Evolutionary conservation across 2,888 invertebrate species (phyloP), one percentile per base, ranked within the genome.

Genomic region (Gymnocheta viridis): DNA sequence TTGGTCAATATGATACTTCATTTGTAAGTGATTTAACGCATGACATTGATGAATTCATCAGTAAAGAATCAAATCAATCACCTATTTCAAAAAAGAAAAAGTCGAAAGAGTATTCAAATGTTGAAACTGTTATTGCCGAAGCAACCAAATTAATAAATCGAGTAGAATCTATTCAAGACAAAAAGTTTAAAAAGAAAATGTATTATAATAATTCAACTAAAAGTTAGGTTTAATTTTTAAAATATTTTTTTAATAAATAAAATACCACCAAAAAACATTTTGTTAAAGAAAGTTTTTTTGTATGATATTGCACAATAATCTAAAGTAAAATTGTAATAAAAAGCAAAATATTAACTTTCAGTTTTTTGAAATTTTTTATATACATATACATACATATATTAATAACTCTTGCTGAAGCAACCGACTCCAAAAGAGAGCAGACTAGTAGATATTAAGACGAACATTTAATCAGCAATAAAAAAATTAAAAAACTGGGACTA

Each of bases 101-200:
- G n/a, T 58, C 83, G 6, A 78, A 85, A 24, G 27, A 49, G 58
- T 74, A 77, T 56, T 85, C 83, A 12, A 80, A 85, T n/a, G 47
- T 86, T 5, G 80, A 87, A n/a, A 70, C 51, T 6, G 74, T 86
- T 22, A 87, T 88, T 83, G 79, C 85, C 7, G 86, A 86, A 12
- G 88, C 88, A 1, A 86, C 86, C 60, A 80, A 85, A 12, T 72
- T 88, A 51, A 86, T 88, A 9, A 56, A 85, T 24, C 86, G 86
- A 29, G 76, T 87, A 1, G 88, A 88, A 49, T 64, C 76, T 0
- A 41, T 76, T 38, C 90, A 92, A 80, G 88, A 88, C 58, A 66
- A 47, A 9, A 82, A 77, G 7, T 47, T 38, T 22, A 78, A 35
- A 49, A 64, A 14, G n/a, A 73, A 54, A 27, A 29, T 38, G 56